These are phyloP conservation scores for Julus scanicus DNA, from an alignment of 2,888 invertebrate genomes.

Conservation along the genomic window DNA sequence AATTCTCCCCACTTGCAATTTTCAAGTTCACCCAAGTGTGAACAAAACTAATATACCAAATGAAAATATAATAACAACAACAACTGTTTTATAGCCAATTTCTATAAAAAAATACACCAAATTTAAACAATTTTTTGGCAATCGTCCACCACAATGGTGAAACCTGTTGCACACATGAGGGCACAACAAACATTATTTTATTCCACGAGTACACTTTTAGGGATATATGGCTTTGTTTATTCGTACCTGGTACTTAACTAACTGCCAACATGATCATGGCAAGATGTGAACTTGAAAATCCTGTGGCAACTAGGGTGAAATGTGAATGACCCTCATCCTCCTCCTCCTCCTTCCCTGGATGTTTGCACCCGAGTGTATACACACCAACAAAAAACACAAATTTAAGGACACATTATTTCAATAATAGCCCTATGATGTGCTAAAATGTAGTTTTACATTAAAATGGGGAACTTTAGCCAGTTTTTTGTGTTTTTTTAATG, in stretches of 20 bases:
- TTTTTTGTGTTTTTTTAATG: too few relatives aligned
- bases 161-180: neutral
- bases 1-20: neutral
- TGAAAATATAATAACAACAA: neutral
- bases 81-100: neutral
- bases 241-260: neutral
- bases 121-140: neutral
- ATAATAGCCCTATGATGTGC: neutral
- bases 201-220: neutral
- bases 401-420: neutral
- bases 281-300: neutral
- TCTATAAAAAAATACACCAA: neutral
- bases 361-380: neutral
- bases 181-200: neutral
- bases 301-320: neutral
- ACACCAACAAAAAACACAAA: neutral
- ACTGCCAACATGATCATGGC: neutral
- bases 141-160: neutral
- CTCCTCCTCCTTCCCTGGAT: neutral
- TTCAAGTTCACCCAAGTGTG: neutral
- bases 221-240: conserved; percentile 5
- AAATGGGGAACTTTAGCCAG: neutral
- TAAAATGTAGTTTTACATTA: neutral
- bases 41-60: neutral
- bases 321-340: neutral